phyloP scores from a whole-genome alignment of 2,113 vertebrate genomes.

The Saccopteryx bilineata region DNA sequence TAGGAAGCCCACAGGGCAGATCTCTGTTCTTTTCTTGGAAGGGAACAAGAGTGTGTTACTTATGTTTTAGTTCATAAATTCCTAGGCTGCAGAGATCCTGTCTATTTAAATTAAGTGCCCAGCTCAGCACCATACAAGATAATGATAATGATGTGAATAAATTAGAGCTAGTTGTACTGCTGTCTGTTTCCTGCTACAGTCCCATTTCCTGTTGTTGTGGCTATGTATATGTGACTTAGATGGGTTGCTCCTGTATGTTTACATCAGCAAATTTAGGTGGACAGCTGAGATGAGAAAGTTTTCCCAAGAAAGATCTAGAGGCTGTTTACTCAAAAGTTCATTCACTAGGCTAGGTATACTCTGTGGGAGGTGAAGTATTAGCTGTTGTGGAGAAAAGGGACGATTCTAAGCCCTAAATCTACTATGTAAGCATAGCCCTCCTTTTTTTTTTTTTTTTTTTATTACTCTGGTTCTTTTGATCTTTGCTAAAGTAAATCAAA shows the following conservation, averaged over 20 bases:
- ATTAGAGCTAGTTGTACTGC: neutral
- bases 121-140: neutral
- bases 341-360: neutral
- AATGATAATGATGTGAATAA: neutral
- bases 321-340: neutral
- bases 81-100: neutral
- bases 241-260: neutral
- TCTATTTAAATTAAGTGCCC: constrained; percentile 45
- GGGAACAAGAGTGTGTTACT: neutral
- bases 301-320: neutral
- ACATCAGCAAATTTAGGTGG: constrained; percentile 11
- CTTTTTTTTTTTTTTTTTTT: constrained; percentile 22
- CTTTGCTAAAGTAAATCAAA: neutral
- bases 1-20: constrained; percentile 18
- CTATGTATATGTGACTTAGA: neutral
- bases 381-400: neutral
- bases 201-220: constrained; percentile 1
- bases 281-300: neutral
- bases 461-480: neutral
- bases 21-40: neutral
- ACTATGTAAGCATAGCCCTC: neutral
- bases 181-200: neutral
- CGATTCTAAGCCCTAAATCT: neutral
- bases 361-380: neutral
- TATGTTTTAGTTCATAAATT: constrained; percentile 64